These are phyloP conservation scores for Rhipidura dahli DNA, from an alignment of 2,113 vertebrate species.

Conservation along the genomic window DNA sequence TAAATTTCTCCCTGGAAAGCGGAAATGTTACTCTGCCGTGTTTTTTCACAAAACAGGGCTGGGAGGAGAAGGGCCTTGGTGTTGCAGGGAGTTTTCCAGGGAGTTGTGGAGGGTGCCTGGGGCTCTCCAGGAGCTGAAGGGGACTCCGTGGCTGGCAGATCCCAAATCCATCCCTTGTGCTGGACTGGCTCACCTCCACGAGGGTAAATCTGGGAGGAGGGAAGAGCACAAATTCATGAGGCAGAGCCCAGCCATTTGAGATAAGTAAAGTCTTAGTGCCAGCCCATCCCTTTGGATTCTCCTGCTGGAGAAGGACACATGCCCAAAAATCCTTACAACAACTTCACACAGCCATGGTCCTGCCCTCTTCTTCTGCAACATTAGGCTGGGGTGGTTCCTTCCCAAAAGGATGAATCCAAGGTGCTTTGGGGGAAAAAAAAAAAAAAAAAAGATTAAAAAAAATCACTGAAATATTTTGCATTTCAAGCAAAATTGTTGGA, in stretches of 20 bases:
- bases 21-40: background rate
- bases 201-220: background rate
- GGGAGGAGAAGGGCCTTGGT: background rate
- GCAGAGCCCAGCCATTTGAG: background rate
- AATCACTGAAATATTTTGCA: rapidly evolving
- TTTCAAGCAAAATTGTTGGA: background rate
- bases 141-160: background rate
- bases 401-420: background rate
- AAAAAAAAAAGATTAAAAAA: background rate
- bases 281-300: background rate
- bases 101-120: background rate
- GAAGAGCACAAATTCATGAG: background rate
- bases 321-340: background rate
- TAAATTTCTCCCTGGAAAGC: background rate
- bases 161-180: rapidly evolving
- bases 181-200: background rate
- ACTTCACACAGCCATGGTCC: background rate
- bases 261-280: background rate
- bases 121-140: background rate
- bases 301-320: background rate
- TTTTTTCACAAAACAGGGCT: background rate
- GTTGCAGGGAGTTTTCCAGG: background rate
- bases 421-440: background rate
- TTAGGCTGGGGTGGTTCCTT: background rate
- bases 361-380: background rate